Evolutionary conservation across 2,113 vertebrate species (phyloP).

Genomic region (Macrotus californicus): DNA sequence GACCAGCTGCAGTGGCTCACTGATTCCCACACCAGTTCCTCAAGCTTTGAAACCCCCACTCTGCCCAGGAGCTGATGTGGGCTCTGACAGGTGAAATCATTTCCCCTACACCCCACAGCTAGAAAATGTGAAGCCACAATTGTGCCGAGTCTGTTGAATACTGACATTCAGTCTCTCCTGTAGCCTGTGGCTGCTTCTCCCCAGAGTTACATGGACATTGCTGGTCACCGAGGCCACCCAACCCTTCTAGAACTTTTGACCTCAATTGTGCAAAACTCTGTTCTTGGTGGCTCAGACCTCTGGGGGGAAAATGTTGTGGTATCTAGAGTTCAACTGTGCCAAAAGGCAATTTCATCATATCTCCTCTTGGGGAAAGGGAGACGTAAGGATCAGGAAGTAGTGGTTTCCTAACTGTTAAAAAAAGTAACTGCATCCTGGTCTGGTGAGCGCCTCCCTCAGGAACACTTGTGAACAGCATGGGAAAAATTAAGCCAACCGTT

Average conservation of each 20-base stretch:
- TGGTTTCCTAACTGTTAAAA: accelerated
- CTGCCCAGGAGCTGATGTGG: no score
- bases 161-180: neutral
- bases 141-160: accelerated
- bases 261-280: neutral
- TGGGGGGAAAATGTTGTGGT: neutral
- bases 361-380: neutral
- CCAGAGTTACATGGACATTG: neutral
- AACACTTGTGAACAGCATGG: no score
- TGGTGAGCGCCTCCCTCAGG: accelerated
- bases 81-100: accelerated
- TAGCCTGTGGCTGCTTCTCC: neutral
- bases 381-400: no score
- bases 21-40: neutral
- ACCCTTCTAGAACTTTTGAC: no score
- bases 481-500: accelerated
- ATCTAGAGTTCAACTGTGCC: neutral
- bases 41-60: neutral
- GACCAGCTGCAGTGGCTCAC: accelerated
- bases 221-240: neutral
- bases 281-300: neutral
- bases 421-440: accelerated
- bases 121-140: neutral
- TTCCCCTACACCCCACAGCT: accelerated
- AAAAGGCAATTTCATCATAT: accelerated